Conservation (phyloP, 2,113 vertebrate genomes). For the Aegotheles bennettii region DNA sequence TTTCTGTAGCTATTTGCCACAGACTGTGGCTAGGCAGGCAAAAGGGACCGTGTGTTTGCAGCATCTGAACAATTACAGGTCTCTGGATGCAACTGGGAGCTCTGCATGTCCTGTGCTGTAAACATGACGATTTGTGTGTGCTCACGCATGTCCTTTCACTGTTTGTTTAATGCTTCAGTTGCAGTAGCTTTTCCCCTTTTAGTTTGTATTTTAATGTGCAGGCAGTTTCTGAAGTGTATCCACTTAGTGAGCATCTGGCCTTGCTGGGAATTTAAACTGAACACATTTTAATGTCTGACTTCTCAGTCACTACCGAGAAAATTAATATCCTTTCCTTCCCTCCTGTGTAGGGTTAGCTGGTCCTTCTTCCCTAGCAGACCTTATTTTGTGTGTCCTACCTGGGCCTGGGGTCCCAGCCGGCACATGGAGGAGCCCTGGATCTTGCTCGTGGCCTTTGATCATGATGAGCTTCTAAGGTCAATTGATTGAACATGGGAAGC, state of each 20-base stretch:
- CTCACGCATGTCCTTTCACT: constrained; percentile 50
- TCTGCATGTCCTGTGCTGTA: neutral
- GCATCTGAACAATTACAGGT: neutral
- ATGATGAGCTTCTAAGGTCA: neutral
- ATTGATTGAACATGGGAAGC: neutral
- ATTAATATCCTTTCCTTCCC: constrained; percentile 2
- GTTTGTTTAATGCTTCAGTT: constrained; percentile 57
- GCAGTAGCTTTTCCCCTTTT: constrained; percentile 31
- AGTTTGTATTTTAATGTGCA: constrained; percentile 50
- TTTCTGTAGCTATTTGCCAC: neutral
- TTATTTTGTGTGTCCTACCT: neutral
- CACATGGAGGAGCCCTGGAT: neutral
- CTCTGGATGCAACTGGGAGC: constrained; percentile 5
- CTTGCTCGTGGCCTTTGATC: neutral
- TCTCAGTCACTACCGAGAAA: neutral
- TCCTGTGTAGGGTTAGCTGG: neutral
- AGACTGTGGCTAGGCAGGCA: neutral
- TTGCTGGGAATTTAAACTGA: constrained; percentile 30
- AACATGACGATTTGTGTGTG: constrained; percentile 36
- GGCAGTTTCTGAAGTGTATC: constrained; percentile 59
- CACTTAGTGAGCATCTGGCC: constrained; percentile 64
- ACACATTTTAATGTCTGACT: constrained; percentile 44
- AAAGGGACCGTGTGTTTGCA: neutral
- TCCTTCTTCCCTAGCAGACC: neutral
- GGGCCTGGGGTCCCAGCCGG: neutral